Evolutionary conservation across 2,888 invertebrate genomes (phyloP).

Genomic region (Rhopalosiphum nymphaeae): DNA sequence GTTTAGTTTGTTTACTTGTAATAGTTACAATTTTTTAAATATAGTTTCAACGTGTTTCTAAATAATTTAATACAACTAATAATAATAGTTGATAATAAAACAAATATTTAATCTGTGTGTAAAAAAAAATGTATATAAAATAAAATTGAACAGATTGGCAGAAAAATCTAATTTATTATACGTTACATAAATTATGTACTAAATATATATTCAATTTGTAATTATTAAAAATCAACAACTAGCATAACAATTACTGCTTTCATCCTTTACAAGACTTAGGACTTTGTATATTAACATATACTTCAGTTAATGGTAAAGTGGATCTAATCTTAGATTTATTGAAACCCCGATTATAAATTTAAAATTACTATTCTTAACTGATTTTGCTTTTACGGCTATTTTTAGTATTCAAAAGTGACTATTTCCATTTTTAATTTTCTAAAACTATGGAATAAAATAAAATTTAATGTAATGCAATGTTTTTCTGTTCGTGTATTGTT

Average conservation of each 20-base stretch:
- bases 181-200: neutral
- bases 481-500: neutral
- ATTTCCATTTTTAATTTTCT: neutral
- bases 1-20: neutral
- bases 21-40: neutral
- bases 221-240: neutral
- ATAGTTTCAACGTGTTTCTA: neutral
- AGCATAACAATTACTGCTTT: neutral
- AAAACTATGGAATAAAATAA: neutral
- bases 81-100: neutral
- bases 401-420: neutral
- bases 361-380: neutral
- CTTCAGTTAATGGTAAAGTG: neutral
- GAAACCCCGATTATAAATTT: neutral
- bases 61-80: too few relatives aligned
- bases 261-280: neutral
- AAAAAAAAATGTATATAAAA: neutral
- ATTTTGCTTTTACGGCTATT: neutral
- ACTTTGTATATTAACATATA: neutral
- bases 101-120: neutral
- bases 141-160: neutral
- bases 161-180: neutral
- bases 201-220: neutral
- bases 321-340: too few relatives aligned
- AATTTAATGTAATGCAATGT: neutral